Base-by-base conservation (phyloP, 2,888 invertebrate species). In the Sepioteuthis lessoniana region DNA sequence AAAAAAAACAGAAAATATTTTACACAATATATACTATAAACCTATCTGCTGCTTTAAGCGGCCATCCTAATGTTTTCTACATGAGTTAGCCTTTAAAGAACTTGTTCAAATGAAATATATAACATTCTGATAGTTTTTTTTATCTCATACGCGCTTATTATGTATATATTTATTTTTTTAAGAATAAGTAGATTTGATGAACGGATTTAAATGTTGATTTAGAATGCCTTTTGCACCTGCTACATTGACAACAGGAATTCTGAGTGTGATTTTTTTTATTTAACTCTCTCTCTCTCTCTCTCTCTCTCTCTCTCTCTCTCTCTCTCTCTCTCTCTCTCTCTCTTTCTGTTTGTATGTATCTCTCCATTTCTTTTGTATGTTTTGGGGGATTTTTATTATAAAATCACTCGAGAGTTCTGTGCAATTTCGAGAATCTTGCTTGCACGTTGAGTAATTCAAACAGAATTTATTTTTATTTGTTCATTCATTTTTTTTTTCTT, bases 21-120 rank as follows among this genome's bases (percentile, higher is more conserved):
- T 76, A 8, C 55, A 28, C n/a, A n/a, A 28, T 31, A 7, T 60
- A 60, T 31, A 8, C 28, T 28, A 21, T 60, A 31, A 31, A 76
- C 76, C 76, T 76, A 31, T 31, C 76, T 76, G 76, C 76, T n/a
- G 76, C n/a, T n/a, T 16, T 76, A 35, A 35, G 76, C 35, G 35
- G n/a, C 10, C 76, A n/a, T n/a, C n/a, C n/a, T 21, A 76, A 76
- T 76, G 16, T 35, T 76, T 76, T 76, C n/a, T 76, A n/a, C n/a
- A 35, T 35, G n/a, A 76, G 35, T 76, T 76, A 35, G 1, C n/a
- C n/a, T 76, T 76, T 16, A n/a, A n/a, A 76, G 76, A 76, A 76
- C 76, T 76, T 76, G n/a, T 76, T 76, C 76, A 76, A n/a, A 76
- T 76, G 76, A 35, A 76, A 76, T 76, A n/a, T 76, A 35, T 76